Conservation (phyloP, 2,113 vertebrate genomes). For the Microtus montanus region DNA sequence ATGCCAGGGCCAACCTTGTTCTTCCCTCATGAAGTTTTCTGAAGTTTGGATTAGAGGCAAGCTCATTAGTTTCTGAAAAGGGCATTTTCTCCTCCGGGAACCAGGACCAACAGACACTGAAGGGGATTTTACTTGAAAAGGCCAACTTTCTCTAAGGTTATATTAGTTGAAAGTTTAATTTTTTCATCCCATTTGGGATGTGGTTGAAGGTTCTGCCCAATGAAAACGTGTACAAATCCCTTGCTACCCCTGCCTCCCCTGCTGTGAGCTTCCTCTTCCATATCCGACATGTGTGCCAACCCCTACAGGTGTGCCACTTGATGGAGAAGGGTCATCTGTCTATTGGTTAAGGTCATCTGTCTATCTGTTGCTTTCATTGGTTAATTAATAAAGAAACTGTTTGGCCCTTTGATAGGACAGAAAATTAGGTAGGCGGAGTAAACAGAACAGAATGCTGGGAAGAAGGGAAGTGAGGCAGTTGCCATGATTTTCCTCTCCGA, state of each 20-base stretch:
- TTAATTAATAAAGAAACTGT: no score
- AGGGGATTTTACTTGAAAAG: conserved; percentile 3
- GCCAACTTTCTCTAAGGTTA: not conserved
- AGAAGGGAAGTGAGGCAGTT: no score
- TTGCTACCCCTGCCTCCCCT: not conserved
- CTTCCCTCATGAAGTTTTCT: not conserved
- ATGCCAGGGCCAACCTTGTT: not conserved
- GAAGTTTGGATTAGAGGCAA: not conserved
- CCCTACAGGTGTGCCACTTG: no score
- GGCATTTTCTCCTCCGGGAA: not conserved
- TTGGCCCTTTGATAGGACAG: no score
- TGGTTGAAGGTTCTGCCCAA: not conserved
- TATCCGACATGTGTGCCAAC: no score
- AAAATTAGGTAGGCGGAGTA: no score
- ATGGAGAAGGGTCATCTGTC: no score
- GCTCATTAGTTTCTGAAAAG: not conserved
- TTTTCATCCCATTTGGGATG: not conserved
- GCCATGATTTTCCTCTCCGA: no score
- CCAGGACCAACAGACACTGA: not conserved
- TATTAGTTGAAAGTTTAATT: conserved; percentile 36
- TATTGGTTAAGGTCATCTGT: no score
- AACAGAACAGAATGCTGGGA: no score
- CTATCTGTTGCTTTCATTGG: no score
- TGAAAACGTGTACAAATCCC: not conserved
- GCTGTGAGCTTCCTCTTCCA: not conserved